Evolutionary conservation across 1,140 invertebrate species (phyloP), one percentile per base, ranked within the genome.

Genomic region (Tetragonula clypearis): DNA sequence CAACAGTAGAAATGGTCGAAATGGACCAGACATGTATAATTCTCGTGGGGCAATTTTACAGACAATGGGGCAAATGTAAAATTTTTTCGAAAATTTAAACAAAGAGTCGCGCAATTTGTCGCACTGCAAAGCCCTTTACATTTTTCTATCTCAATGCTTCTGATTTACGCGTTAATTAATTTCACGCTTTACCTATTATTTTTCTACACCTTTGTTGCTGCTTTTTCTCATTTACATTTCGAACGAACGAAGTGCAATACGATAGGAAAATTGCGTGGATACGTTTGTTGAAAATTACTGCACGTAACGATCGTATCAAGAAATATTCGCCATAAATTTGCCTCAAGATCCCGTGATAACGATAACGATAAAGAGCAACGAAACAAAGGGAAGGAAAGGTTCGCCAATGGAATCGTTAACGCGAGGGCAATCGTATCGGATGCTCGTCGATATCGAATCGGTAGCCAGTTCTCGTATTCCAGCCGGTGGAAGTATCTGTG

Each of bases 401-500:
- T 55, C 69, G 26, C 56, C 30, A 3, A 23, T 49, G 21, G 71
- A 75, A 82, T 82, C 4, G n/a, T 82, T 75, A 82, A 66, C 72
- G 26, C 53, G 60, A 77, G 56, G 6, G n/a, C 17, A 35, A 62
- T 77, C 60, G 17, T 26, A 55, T 12, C 53, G 17, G 6, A 55
- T 55, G 35, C 26, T 60, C 62, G 14, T 56, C 49, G 56, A 60
- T 21, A 58, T 85, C 76, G 58, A 79, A 82, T 86, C 84, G 79
- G 74, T 85, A 87, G 83, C 68, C 68, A 78, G 23, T 23, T 55
- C 73, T 69, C 74, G 66, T 82, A 71, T 62, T 69, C 84, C 71
- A 65, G 58, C 56, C 30, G n/a, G 55, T 78, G 30, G 65, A 74
- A 79, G n/a, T 82, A 68, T 82, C 79, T 53, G 72, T 69, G 26